Base-by-base conservation (phyloP, 2,113 vertebrate genomes). In the Colinus virginianus region DNA sequence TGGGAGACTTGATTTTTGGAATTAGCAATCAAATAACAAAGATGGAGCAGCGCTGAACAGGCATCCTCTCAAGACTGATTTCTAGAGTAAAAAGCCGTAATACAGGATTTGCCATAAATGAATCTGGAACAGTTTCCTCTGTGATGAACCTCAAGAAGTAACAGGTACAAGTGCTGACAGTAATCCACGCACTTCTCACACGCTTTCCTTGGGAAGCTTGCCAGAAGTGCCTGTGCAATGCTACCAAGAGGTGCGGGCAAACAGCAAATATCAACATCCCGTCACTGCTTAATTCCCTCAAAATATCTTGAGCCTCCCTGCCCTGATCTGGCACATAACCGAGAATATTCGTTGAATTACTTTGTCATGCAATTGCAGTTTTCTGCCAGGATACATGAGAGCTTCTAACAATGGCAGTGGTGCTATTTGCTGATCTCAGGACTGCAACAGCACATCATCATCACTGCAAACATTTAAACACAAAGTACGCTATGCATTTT, bases 91-190 rank as follows among this genome's bases (percentile, higher is more conserved):
- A 87, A 85, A 83, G 23, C 26, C n/a, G 45, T 45, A 51, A 30
- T 25, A 46, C 19, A 36, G 22, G 83, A 49, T 53, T 81, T 17
- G 49, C 53, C 45, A 49, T 16, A 59, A 87, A 58, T 30, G 2
- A 74, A 83, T 42, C 70, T 78, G 59, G 59, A 85, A 55, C 21
- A 14, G 25, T 53, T 78, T 76, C 38, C 38, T 67, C 45, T 58
- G 53, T 3, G 3, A 56, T 49, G 23, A 94, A 32, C 58, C 22
- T 80, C 45, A 59, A 8, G 36, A 63, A 86, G 66, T 43, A 87
- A 90, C 36, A 92, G 59, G 88, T 62, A 26, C 28, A 88, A 87
- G 80, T 76, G 86, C 67, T n/a, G 66, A 81, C 46, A 81, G 78
- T 51, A 74, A 78, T 30, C 68, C 61, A 68, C 23, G 74, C 12